Percentiles rank a stretch among this genome's conserved stretches.
phyloP scores from a whole-genome alignment of 1,140 invertebrate genomes.

The Pectinophora gossypiella region DNA sequence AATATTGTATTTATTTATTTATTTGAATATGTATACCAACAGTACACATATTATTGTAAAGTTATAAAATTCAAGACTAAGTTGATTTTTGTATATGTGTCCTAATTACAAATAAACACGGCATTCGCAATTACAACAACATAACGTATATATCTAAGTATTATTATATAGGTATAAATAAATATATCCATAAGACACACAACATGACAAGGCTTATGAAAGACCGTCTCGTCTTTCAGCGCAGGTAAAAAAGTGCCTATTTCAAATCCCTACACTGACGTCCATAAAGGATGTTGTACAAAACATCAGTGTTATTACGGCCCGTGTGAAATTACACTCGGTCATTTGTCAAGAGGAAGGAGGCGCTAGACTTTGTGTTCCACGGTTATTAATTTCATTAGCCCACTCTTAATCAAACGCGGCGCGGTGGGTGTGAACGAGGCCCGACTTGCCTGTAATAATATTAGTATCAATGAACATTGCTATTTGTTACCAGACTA shows the following conservation, averaged over 20 bases:
- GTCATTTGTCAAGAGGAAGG: conserved; percentile 61
- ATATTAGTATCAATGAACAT: conserved; percentile 25
- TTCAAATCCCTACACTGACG: neutral
- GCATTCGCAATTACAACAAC: no score
- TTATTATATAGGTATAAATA: no score
- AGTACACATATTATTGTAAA: no score
- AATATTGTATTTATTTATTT: no score
- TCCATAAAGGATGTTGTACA: neutral
- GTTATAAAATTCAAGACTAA: no score
- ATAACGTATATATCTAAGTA: no score
- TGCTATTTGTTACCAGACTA: conserved; percentile 14
- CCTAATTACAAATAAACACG: no score
- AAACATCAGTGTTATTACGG: conserved; percentile 24
- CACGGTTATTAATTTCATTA: conserved; percentile 71
- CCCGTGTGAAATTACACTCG: conserved; percentile 68
- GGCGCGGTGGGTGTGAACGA: conserved; percentile 38
- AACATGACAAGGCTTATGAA: no score
- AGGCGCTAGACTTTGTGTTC: conserved; percentile 42
- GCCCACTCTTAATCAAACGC: conserved; percentile 63
- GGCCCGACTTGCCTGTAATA: conserved; percentile 18
- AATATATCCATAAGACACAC: no score
- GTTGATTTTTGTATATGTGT: no score
- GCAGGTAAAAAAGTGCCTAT: neutral
- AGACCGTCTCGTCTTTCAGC: no score
- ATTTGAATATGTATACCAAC: no score